Conservation (phyloP, 2,888 invertebrate genomes). For the Dascillus cervinus region DNA sequence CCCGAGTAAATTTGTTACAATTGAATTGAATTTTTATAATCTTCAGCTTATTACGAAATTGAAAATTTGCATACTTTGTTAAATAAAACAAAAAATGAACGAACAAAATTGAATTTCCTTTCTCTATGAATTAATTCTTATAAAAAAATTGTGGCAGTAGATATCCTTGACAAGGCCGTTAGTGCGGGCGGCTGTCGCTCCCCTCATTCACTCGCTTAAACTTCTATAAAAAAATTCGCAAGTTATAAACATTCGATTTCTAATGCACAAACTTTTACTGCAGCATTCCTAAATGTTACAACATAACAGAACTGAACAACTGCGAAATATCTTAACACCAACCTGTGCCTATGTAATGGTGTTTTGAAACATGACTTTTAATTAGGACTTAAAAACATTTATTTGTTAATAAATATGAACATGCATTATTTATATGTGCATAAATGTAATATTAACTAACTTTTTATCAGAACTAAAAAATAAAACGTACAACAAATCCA, state of each 20-base stretch:
- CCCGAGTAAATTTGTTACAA: too few relatives aligned
- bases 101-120: background rate
- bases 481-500: too few relatives aligned
- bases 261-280: slow-evolving; percentile 19
- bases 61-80: too few relatives aligned
- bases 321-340: slow-evolving; percentile 19
- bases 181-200: slow-evolving; percentile 29
- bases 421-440: too few relatives aligned
- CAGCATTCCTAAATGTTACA: slow-evolving; percentile 26
- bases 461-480: too few relatives aligned
- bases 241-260: slow-evolving; percentile 17
- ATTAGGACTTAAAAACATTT: too few relatives aligned
- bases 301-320: slow-evolving; percentile 19
- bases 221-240: slow-evolving; percentile 9
- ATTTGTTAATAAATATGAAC: too few relatives aligned
- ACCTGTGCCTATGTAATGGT: slow-evolving; percentile 7
- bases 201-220: too few relatives aligned
- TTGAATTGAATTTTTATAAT: too few relatives aligned
- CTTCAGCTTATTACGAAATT: too few relatives aligned
- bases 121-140: slow-evolving; percentile 6
- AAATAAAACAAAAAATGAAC: too few relatives aligned
- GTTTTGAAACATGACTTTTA: slow-evolving; percentile 14
- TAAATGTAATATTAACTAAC: too few relatives aligned
- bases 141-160: slow-evolving; percentile 25
- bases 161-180: slow-evolving; percentile 37